Percentiles rank a stretch among this genome's conserved stretches.
These are phyloP conservation scores for Gadus macrocephalus DNA, from an alignment of 2,113 vertebrate species.

Conservation along the genomic window DNA sequence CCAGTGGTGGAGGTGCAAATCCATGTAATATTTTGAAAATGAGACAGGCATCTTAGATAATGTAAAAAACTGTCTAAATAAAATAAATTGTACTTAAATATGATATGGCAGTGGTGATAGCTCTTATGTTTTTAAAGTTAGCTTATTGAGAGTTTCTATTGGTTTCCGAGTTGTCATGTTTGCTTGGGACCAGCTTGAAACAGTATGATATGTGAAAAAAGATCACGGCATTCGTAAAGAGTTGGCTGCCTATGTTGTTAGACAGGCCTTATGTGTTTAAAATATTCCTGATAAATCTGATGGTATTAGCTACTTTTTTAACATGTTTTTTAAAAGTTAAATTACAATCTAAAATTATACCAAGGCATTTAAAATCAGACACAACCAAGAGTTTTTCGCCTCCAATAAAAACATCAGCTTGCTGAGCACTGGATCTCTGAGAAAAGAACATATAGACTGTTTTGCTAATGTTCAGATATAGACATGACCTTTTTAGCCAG, in stretches of 20 bases:
- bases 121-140: neutral
- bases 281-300: conserved; percentile 5
- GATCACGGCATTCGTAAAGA: neutral
- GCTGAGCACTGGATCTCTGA: too few relatives aligned
- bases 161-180: conserved; percentile 3
- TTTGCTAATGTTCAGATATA: too few relatives aligned
- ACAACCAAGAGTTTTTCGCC: too few relatives aligned
- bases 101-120: neutral
- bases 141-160: neutral
- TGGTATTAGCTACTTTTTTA: conserved; percentile 5
- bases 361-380: neutral
- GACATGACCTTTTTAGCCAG: too few relatives aligned
- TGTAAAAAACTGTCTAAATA: neutral
- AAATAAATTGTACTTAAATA: neutral
- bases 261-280: conserved; percentile 13
- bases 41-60: neutral
- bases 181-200: conserved; percentile 3
- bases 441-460: too few relatives aligned
- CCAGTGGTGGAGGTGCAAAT: neutral
- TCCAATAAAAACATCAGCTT: too few relatives aligned
- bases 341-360: neutral
- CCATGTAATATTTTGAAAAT: neutral
- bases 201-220: neutral
- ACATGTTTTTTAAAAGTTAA: neutral
- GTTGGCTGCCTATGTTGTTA: neutral